Conservation (phyloP, 2,888 invertebrate genomes). For the Leucoma salicis region DNA sequence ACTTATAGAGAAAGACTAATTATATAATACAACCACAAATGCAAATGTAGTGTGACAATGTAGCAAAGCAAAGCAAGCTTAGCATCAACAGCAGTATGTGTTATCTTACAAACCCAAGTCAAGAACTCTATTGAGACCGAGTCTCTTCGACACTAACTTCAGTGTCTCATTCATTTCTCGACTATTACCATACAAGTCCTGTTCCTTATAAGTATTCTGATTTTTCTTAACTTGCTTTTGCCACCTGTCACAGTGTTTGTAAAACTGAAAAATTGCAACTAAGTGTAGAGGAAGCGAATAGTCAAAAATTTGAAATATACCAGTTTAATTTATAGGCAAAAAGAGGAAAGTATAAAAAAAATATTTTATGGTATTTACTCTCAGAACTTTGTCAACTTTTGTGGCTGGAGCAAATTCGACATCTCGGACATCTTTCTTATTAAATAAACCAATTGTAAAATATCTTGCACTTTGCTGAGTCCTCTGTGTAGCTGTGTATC, state of each 20-base stretch:
- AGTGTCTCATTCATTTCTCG: constrained; percentile 81
- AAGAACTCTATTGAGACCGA: constrained; percentile 80
- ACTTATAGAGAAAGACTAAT: too few relatives aligned
- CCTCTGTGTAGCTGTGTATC: constrained; percentile 89
- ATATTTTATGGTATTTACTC: constrained; percentile 73
- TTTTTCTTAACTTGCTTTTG: constrained; percentile 86
- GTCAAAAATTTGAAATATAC: too few relatives aligned
- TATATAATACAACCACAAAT: constrained; percentile 2
- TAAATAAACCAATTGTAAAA: constrained; percentile 90
- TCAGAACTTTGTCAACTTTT: constrained; percentile 84
- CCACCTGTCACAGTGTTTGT: constrained; percentile 89
- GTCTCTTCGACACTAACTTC: constrained; percentile 79
- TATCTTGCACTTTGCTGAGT: constrained; percentile 88
- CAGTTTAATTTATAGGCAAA: constrained; percentile 14
- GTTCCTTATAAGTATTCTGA: constrained; percentile 82
- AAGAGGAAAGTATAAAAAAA: not conserved
- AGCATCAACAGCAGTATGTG: constrained; percentile 23
- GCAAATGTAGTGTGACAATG: constrained; percentile 20
- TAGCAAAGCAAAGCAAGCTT: constrained; percentile 59
- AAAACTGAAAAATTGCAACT: constrained; percentile 85
- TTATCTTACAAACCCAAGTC: constrained; percentile 71
- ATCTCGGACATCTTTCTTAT: constrained; percentile 80
- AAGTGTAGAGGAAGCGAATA: constrained; percentile 43
- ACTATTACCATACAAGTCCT: constrained; percentile 77
- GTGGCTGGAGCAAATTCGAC: constrained; percentile 85